Conservation (phyloP, 2,888 invertebrate genomes). For the Drosophila anomalata region DNA sequence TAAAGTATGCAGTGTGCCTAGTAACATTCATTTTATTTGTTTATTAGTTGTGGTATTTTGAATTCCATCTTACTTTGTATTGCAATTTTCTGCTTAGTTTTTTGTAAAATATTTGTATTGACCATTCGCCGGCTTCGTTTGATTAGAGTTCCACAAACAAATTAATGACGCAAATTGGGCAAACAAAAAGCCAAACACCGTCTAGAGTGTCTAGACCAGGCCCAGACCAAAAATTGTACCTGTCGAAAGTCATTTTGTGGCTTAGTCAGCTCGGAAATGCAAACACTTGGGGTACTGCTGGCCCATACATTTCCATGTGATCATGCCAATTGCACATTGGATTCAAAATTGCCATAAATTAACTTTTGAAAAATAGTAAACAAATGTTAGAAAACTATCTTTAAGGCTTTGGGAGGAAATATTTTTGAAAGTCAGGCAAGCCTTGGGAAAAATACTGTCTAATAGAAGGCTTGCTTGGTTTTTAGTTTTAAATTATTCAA, state of each 20-base stretch:
- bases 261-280: slow-evolving; percentile 41
- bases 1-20: background rate
- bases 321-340: slow-evolving; percentile 33
- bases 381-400: background rate
- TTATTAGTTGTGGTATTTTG: background rate
- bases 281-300: slow-evolving; percentile 11
- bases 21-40: slow-evolving; percentile 1
- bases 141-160: slow-evolving; percentile 41
- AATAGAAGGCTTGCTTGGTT: background rate
- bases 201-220: slow-evolving; percentile 43
- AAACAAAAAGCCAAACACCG: slow-evolving; percentile 32
- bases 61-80: background rate
- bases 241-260: slow-evolving; percentile 21
- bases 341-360: background rate
- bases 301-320: slow-evolving; percentile 34
- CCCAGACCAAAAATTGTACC: slow-evolving; percentile 20
- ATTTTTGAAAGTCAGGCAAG: background rate
- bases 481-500: background rate
- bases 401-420: background rate
- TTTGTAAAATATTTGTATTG: background rate
- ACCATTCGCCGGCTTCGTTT: slow-evolving; percentile 24
- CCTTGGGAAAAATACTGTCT: background rate
- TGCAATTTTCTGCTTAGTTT: background rate
- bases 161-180: slow-evolving; percentile 65
- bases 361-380: background rate